A percentile compares a stretch with the other conserved stretches of the same genome.
phyloP scores from a whole-genome alignment of 2,113 vertebrate genomes.

The Coryphaenoides rupestris region DNA sequence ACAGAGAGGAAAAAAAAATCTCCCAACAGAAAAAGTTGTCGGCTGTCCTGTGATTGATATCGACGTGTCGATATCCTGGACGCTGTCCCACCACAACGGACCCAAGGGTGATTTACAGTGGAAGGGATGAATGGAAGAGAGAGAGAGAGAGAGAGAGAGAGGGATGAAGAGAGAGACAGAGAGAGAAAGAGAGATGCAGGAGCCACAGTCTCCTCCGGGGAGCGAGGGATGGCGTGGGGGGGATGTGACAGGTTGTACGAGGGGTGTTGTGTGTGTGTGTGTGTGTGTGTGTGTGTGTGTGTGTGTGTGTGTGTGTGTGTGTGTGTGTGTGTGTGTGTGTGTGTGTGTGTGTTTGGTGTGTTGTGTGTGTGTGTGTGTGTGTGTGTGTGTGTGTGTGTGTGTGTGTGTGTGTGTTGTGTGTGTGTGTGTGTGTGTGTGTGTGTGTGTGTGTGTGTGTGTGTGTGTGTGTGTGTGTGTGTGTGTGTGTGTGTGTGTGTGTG shows the following conservation, averaged over 20 bases:
- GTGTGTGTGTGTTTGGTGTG: neutral
- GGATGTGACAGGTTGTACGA: neutral
- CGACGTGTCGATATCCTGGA: conserved; percentile 37
- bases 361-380: conserved; percentile 1
- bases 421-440: no score
- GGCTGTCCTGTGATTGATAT: conserved; percentile 39
- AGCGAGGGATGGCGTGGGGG: neutral
- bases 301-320: no score
- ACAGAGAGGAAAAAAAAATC: no score
- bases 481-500: no score
- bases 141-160: conserved; percentile 1
- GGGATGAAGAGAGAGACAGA: neutral
- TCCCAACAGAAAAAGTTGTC: conserved; percentile 9
- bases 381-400: neutral
- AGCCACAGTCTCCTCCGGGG: conserved; percentile 6
- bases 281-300: neutral
- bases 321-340: no score
- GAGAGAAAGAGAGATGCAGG: neutral
- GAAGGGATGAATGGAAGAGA: neutral
- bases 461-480: conserved; percentile 4
- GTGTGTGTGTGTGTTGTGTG: no score
- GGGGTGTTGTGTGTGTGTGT: neutral
- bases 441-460: no score
- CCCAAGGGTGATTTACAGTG: conserved; percentile 4
- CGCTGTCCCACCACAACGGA: conserved; percentile 17